Base-by-base conservation (phyloP, 2,113 vertebrate genomes). In the Phrynosoma platyrhinos region DNA sequence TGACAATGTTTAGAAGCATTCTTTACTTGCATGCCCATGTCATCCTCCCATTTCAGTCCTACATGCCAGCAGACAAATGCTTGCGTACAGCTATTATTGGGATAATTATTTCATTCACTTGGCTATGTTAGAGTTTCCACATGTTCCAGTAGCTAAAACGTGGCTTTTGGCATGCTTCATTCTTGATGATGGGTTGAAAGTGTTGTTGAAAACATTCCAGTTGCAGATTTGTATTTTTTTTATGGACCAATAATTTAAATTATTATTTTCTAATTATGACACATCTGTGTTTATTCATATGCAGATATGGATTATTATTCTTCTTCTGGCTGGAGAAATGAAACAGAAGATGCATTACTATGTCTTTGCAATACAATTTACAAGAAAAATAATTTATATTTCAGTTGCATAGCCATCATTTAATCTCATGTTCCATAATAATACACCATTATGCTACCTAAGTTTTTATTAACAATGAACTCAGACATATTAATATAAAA, bases 201-300 rank as follows among this genome's bases (percentile, higher is more conserved):
- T 52, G 32, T 18, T 75, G 74, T 42, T 42, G 36, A 47, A 42
- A 47, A 6, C 3, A 6, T 75, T 75, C 8, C 32, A 75, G 13
- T 5, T 40, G 14, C 72, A 40, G 32, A 40, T 6, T 21, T 76
- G 10, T 76, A 25, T 6, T 47, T 47, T 47, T 23, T 76, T 76
- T 76, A 18, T 16, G 13, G 58, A 62, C 58, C 13, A 18, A 16
- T 36, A 36, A 36, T 36, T 36, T 36, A 16, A 7, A 5, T 20
- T 14, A 13, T 88, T 88, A 77, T 78, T 78, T 93, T 78, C 23
- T 76, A 90, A 66, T 0, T 0, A 92, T n/a, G 9, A 85, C 79
- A 68, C 87, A 89, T 87, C 52, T 89, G 68, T 90, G 64, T 87
- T 87, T 90, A 91, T 90, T 90, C 58, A 84, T n/a, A 13, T 71